A percentile compares a stretch with the other conserved stretches of the same genome.
phyloP scores from a whole-genome alignment of 2,888 invertebrate genomes.

The Taphrorychus bicolor region DNA sequence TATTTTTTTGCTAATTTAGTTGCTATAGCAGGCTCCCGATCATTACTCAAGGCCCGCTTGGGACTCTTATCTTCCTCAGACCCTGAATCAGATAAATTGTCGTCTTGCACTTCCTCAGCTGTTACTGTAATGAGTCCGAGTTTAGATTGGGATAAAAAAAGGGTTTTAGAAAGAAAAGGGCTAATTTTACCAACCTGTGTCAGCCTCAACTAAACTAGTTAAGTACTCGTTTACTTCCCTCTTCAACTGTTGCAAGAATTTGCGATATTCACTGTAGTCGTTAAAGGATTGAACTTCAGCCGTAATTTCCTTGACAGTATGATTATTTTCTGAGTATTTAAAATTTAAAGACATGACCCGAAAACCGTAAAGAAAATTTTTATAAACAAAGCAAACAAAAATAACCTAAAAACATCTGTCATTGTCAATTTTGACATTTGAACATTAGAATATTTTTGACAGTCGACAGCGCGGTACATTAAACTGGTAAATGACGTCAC shows the following conservation, averaged over 20 bases:
- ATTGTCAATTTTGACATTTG: too few species aligned
- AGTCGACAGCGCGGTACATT: too few species aligned
- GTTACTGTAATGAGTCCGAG: neutral
- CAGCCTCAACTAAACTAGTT: conserved; percentile 43
- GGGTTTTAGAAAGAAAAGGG: too few species aligned
- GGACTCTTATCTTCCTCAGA: conserved; percentile 35
- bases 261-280: conserved; percentile 42
- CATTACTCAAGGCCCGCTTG: conserved; percentile 29
- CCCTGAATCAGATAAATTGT: conserved; percentile 14
- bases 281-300: conserved; percentile 26
- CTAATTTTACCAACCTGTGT: conserved; percentile 34
- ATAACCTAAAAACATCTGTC: neutral
- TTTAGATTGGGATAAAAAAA: neutral
- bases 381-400: conserved; percentile 14
- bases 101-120: neutral
- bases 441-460: too few species aligned
- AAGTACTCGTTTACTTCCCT: conserved; percentile 45
- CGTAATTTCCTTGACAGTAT: conserved; percentile 37
- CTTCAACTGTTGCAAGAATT: conserved; percentile 42
- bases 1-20: conserved; percentile 2
- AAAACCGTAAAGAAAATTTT: neutral
- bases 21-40: neutral
- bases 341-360: conserved; percentile 40
- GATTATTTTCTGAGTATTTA: conserved; percentile 37
- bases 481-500: too few species aligned